These are phyloP conservation scores for Bradypodion pumilum DNA, from an alignment of 2,797 vertebrate species.

Conservation along the genomic window DNA sequence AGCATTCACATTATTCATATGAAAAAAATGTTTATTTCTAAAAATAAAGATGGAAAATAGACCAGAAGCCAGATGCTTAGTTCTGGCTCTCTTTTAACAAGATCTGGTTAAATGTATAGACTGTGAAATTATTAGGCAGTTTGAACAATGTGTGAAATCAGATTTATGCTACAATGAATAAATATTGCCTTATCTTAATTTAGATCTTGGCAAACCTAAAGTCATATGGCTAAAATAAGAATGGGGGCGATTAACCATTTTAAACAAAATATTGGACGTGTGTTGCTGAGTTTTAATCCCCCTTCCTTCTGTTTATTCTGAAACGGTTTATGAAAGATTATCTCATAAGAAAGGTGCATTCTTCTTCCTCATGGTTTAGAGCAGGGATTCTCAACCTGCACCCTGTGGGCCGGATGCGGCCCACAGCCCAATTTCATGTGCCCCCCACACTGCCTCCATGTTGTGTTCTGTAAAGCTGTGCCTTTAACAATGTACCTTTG, in stretches of 20 bases:
- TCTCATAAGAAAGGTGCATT: conserved; percentile 40
- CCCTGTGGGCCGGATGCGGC: too few relatives aligned
- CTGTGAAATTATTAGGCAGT: conserved; percentile 70
- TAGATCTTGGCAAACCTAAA: conserved; percentile 70
- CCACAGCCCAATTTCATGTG: too few relatives aligned
- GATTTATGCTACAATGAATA: conserved; percentile 73
- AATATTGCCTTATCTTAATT: conserved; percentile 71
- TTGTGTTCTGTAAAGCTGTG: too few relatives aligned
- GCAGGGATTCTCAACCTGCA: too few relatives aligned
- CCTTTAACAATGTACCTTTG: too few relatives aligned
- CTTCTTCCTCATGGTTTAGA: conserved; percentile 35
- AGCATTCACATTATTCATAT: neutral
- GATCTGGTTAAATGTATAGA: conserved; percentile 63
- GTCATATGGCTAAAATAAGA: conserved; percentile 66
- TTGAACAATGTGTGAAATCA: conserved; percentile 63
- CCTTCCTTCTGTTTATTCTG: conserved; percentile 32
- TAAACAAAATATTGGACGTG: conserved; percentile 18
- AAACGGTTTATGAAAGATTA: conserved; percentile 54
- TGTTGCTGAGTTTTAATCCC: conserved; percentile 43
- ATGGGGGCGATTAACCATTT: conserved; percentile 27
- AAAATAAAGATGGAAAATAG: conserved; percentile 50
- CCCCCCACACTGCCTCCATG: too few relatives aligned
- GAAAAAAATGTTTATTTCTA: conserved; percentile 49
- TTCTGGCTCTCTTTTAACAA: conserved; percentile 61
- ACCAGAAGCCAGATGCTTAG: conserved; percentile 51